These are phyloP conservation scores for Laticauda colubrina DNA, from an alignment of 2,113 vertebrate species.

Conservation along the genomic window DNA sequence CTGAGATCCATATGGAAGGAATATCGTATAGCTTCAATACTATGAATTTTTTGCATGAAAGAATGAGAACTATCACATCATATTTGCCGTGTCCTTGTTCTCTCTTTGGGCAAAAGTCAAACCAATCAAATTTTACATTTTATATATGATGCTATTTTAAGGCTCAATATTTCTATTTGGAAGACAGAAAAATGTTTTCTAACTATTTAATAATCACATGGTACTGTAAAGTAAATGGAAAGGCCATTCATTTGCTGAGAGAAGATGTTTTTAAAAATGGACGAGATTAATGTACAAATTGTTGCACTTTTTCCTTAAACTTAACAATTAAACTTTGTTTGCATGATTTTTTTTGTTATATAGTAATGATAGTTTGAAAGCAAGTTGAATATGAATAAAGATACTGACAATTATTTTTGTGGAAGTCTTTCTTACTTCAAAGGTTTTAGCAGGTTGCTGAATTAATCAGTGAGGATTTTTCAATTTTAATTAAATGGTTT, in stretches of 20 bases:
- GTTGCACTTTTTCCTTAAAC: constrained; percentile 38
- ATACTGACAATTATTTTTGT: constrained; percentile 46
- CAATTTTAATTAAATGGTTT: neutral
- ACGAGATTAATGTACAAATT: constrained; percentile 52
- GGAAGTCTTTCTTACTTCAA: constrained; percentile 13
- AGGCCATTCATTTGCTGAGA: neutral
- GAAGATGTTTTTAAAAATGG: neutral
- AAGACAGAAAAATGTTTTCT: constrained; percentile 43
- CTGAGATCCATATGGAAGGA: neutral
- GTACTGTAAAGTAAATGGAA: constrained; percentile 23
- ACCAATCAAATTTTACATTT: constrained; percentile 7
- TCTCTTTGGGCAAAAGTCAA: neutral
- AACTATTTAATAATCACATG: constrained; percentile 29
- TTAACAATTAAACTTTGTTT: constrained; percentile 54
- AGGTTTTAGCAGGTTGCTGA: neutral
- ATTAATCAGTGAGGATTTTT: neutral
- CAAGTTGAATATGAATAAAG: constrained; percentile 73
- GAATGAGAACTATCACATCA: constrained; percentile 23
- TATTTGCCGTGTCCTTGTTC: constrained; percentile 12
- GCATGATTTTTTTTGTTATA: constrained; percentile 73
- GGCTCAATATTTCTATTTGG: constrained; percentile 27
- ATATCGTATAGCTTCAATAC: neutral
- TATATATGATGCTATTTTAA: constrained; percentile 25
- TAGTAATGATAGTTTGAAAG: constrained; percentile 70
- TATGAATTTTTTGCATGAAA: constrained; percentile 6